These are phyloP conservation scores for Eupithecia subumbrata DNA, from an alignment of 2,888 invertebrate genomes.

Conservation along the genomic window DNA sequence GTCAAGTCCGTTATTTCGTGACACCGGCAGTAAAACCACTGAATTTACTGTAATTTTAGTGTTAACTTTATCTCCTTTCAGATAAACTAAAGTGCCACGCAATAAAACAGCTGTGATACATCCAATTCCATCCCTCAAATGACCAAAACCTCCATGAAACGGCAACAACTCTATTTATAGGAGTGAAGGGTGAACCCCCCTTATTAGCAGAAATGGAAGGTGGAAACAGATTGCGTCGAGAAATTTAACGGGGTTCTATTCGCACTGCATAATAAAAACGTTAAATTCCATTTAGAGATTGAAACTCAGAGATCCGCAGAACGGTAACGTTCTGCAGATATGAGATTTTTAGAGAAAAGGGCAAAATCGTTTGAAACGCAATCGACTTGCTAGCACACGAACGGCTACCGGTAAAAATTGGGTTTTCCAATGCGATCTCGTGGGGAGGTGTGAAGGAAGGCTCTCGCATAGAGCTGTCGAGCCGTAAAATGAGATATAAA, in stretches of 20 bases:
- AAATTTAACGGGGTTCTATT: constrained; percentile 9
- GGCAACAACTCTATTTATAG: constrained; percentile 24
- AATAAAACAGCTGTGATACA: constrained; percentile 41
- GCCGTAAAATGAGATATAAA: constrained; percentile 78
- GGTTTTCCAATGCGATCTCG: constrained; percentile 66
- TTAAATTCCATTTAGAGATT: constrained; percentile 32
- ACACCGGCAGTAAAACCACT: constrained; percentile 38
- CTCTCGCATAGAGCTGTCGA: constrained; percentile 62
- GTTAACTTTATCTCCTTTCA: constrained; percentile 41
- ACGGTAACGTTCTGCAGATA: constrained; percentile 55
- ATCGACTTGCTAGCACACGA: constrained; percentile 68
- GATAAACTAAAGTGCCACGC: constrained; percentile 42
- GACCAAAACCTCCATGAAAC: constrained; percentile 27
- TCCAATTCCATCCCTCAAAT: constrained; percentile 40
- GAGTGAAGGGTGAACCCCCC: constrained; percentile 10
- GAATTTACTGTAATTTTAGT: constrained; percentile 43
- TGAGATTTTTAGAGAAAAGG: constrained; percentile 49
- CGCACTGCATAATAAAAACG: constrained; percentile 30
- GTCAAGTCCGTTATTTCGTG: constrained; percentile 23
- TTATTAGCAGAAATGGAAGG: constrained; percentile 15
- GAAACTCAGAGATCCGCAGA: constrained; percentile 43
- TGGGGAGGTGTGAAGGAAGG: constrained; percentile 37
- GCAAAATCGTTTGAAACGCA: constrained; percentile 62
- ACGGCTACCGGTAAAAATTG: constrained; percentile 69
- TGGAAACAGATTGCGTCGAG: constrained; percentile 22